Conservation (phyloP, 2,888 invertebrate genomes). For the Nephrotoma appendiculata region DNA sequence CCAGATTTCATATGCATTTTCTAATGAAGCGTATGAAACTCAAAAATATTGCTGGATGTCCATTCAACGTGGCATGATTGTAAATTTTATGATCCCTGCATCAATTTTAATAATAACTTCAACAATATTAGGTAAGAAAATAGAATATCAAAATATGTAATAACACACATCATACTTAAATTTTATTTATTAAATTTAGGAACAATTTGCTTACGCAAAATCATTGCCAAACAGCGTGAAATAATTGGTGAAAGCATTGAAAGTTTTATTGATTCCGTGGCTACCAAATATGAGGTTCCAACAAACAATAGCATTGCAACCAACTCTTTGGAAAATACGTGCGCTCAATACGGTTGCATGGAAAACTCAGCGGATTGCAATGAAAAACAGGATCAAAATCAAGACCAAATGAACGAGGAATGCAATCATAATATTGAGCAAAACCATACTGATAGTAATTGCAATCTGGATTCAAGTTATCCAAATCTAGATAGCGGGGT, state of each 20-base stretch:
- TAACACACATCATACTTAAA: no score
- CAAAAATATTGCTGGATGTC: constrained; percentile 65
- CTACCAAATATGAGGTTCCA: background rate
- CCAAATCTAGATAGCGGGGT: constrained; percentile 5
- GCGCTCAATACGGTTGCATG: background rate
- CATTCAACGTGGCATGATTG: constrained; percentile 58
- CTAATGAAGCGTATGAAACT: constrained; percentile 56
- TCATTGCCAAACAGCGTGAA: constrained; percentile 21
- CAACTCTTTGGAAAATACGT: background rate
- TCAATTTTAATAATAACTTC: constrained; percentile 50
- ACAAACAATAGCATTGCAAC: background rate
- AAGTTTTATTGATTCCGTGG: constrained; percentile 13
- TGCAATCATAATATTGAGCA: background rate
- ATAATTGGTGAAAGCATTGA: constrained; percentile 16
- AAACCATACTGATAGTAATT: background rate
- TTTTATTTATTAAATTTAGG: constrained; percentile 16
- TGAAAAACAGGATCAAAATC: constrained; percentile 11
- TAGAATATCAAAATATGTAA: background rate
- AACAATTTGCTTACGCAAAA: constrained; percentile 37
- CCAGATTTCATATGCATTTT: constrained; percentile 48
- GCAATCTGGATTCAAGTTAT: background rate
- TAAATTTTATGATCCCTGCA: constrained; percentile 60
- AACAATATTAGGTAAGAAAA: constrained; percentile 32
- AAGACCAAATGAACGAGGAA: background rate
- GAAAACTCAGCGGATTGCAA: background rate